phyloP scores from a whole-genome alignment of 2,797 vertebrate genomes.

The Enteromius afrohamiltoni region DNA sequence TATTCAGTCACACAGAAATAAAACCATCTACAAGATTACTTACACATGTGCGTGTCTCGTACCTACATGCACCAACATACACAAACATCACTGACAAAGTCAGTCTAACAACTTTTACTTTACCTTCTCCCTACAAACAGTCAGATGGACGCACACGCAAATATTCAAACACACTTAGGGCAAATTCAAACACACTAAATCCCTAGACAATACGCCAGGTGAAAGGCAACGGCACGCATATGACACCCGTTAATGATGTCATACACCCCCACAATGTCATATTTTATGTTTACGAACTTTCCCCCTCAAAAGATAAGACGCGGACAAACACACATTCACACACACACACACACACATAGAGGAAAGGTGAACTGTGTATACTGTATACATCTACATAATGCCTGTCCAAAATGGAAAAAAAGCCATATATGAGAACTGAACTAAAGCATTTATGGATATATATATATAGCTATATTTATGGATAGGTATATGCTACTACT shows the following conservation, averaged over 20 bases:
- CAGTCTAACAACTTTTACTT: constrained; percentile 30
- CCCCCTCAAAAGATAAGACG: constrained; percentile 29
- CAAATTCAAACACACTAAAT: constrained; percentile 63
- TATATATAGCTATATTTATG: constrained; percentile 38
- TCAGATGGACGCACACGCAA: constrained; percentile 18
- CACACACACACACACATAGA: constrained; percentile 20
- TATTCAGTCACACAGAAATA: constrained; percentile 22
- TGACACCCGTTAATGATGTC: constrained; percentile 49
- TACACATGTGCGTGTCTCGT: constrained; percentile 23
- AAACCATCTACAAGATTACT: constrained; percentile 11
- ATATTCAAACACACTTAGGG: constrained; percentile 7
- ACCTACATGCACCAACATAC: constrained; percentile 16
- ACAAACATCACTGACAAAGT: constrained; percentile 33
- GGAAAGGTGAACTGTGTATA: constrained; percentile 48
- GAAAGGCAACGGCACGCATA: constrained; percentile 46
- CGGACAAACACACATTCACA: constrained; percentile 28
- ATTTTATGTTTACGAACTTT: constrained; percentile 18
- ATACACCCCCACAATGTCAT: constrained; percentile 43
- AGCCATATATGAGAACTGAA: constrained; percentile 43
- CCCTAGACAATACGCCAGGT: constrained; percentile 56
- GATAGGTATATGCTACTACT: constrained; percentile 51
- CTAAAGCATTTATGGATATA: constrained; percentile 45
- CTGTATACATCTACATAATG: constrained; percentile 46
- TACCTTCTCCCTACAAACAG: constrained; percentile 28
- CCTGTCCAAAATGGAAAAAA: constrained; percentile 35